Conservation (phyloP, 1,140 invertebrate species). For the Ceratitis capitata region DNA sequence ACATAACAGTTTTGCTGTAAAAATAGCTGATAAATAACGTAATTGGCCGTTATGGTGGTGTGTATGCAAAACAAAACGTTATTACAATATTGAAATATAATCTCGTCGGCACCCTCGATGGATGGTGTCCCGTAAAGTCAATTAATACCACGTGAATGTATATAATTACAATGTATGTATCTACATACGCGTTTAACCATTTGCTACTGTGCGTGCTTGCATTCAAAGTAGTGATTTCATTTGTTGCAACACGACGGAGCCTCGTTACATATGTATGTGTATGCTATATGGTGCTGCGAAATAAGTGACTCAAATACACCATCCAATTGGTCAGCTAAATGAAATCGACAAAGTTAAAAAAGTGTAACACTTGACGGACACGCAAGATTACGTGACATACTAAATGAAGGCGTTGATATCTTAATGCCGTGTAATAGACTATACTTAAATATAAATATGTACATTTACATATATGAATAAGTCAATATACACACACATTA, state of each 20-base stretch:
- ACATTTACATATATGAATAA: too few relatives aligned
- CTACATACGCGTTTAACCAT: not conserved
- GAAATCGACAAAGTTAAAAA: not conserved
- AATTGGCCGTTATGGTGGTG: slow-evolving; percentile 35
- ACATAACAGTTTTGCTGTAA: slow-evolving; percentile 31
- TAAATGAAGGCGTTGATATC: not conserved
- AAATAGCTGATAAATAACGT: slow-evolving; percentile 33
- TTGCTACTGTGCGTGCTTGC: not conserved
- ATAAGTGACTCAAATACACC: not conserved
- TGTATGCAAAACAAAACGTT: slow-evolving; percentile 38
- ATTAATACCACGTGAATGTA: not conserved
- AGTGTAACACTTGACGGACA: not conserved
- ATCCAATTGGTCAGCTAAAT: not conserved
- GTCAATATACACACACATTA: too few relatives aligned
- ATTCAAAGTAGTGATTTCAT: not conserved
- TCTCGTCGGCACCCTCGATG: not conserved
- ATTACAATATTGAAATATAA: not conserved
- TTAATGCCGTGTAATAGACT: not conserved
- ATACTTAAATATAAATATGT: not conserved
- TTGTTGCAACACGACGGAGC: not conserved
- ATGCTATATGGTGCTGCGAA: not conserved
- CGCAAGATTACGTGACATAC: not conserved
- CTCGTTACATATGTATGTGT: not conserved
- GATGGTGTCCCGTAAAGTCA: not conserved
- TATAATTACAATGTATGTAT: not conserved